Percentiles rank a stretch among this genome's conserved stretches.
Evolutionary conservation across 1,140 invertebrate species (phyloP).

Genomic region (Papilio dardanus): DNA sequence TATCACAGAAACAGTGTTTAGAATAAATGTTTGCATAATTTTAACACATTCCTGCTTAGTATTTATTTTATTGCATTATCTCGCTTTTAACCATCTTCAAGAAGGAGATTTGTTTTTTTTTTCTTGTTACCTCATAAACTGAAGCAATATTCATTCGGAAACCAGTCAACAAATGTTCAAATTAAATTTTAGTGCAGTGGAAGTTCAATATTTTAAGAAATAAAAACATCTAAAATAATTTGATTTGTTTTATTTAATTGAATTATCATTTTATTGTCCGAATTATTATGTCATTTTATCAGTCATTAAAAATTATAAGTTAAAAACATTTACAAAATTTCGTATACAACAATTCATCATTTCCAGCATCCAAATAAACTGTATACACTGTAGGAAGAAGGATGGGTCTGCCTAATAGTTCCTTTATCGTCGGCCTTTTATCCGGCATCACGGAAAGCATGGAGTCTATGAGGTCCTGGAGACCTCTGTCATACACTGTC

Average conservation of each 20-base stretch:
- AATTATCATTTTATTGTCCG: slow-evolving; percentile 16
- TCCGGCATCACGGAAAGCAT: slow-evolving; percentile 81
- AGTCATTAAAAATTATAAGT: slow-evolving; percentile 33
- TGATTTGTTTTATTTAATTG: slow-evolving; percentile 10
- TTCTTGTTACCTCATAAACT: background rate
- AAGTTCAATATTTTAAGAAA: background rate
- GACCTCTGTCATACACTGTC: slow-evolving; percentile 73
- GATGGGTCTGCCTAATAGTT: slow-evolving; percentile 72
- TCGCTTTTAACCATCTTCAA: background rate
- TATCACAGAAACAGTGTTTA: background rate
- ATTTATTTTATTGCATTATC: background rate
- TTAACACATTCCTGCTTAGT: background rate
- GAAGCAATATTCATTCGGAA: background rate
- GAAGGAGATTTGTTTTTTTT: background rate
- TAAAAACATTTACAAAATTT: slow-evolving; percentile 50
- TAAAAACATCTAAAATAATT: slow-evolving; percentile 1
- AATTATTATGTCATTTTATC: slow-evolving; percentile 34
- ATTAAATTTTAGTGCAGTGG: background rate
- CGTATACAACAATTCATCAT: slow-evolving; percentile 66
- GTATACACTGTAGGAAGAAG: slow-evolving; percentile 72
- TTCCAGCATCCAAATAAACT: slow-evolving; percentile 68
- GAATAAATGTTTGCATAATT: background rate
- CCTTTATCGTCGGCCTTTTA: slow-evolving; percentile 75
- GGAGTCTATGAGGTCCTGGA: slow-evolving; percentile 81
- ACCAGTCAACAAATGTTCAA: background rate